Conservation (phyloP, 2,113 vertebrate genomes). For the Sinosuthora webbiana region DNA sequence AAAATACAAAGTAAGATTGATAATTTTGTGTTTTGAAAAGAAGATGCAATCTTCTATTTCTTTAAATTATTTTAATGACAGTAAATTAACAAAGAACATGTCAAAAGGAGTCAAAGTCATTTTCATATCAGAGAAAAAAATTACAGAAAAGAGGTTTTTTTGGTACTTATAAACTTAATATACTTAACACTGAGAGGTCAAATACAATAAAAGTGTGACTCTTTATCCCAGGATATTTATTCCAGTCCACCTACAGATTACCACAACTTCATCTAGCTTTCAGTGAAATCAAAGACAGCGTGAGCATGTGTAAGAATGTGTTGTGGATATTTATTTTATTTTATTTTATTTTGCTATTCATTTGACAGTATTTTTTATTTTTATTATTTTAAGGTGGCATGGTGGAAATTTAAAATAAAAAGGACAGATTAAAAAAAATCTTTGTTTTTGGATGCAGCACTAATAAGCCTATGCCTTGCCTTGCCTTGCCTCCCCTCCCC, state of each 20-base stretch:
- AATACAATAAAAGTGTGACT: not conserved
- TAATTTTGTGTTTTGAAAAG: not conserved
- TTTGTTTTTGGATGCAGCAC: not conserved
- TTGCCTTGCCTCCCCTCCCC: no score
- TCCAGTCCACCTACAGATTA: not conserved
- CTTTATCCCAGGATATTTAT: not conserved
- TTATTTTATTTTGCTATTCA: not conserved
- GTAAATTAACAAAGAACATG: not conserved
- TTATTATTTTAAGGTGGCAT: not conserved
- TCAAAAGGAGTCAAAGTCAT: not conserved
- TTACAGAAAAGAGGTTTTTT: not conserved
- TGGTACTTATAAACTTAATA: not conserved
- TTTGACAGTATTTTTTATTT: not conserved
- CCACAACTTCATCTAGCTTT: not conserved
- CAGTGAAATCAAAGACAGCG: not conserved
- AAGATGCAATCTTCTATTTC: not conserved
- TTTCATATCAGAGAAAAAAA: not conserved
- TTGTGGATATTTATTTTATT: not conserved
- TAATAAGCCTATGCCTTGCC: rapidly evolving
- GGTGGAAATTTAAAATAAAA: not conserved
- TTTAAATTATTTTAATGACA: not conserved
- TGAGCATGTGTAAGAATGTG: not conserved
- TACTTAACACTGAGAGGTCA: not conserved
- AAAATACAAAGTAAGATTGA: not conserved
- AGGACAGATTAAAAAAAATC: not conserved